These are phyloP conservation scores for Apis cerana DNA, from an alignment of 1,140 invertebrate genomes.

Conservation along the genomic window DNA sequence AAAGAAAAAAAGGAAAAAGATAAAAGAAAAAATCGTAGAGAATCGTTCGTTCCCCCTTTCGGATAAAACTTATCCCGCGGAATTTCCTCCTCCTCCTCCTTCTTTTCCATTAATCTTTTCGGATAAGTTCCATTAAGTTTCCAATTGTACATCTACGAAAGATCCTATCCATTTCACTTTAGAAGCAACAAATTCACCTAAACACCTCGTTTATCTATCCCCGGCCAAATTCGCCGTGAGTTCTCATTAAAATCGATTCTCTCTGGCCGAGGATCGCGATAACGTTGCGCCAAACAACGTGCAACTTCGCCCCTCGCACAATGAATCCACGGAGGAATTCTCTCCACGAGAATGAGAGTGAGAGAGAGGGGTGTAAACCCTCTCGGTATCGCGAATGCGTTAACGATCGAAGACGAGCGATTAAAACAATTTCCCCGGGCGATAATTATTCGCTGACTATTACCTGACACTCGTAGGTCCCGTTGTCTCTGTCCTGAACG, in stretches of 20 bases:
- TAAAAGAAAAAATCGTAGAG: no score
- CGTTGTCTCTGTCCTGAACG: slow-evolving; percentile 94
- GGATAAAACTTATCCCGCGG: no score
- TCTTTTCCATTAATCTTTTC: no score
- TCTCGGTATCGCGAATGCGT: no score
- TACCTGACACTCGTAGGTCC: slow-evolving; percentile 98
- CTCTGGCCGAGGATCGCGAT: not conserved
- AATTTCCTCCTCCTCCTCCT: no score
- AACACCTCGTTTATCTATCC: not conserved
- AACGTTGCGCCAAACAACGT: not conserved
- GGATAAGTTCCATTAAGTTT: not conserved
- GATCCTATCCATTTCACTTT: not conserved
- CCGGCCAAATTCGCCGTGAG: not conserved
- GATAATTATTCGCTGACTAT: slow-evolving; percentile 64
- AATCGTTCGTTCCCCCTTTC: no score
- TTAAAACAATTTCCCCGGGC: not conserved
- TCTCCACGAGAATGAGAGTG: no score
- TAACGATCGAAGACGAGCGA: no score
- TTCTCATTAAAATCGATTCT: slow-evolving; percentile 25
- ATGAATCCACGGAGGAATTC: no score
- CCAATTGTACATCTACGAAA: no score
- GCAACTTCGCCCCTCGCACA: not conserved
- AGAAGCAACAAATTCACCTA: not conserved
- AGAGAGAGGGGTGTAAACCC: no score
- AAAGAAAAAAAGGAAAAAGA: no score